Evolutionary conservation across 2,888 invertebrate genomes (phyloP).

Genomic region (Apotomis betuletana): DNA sequence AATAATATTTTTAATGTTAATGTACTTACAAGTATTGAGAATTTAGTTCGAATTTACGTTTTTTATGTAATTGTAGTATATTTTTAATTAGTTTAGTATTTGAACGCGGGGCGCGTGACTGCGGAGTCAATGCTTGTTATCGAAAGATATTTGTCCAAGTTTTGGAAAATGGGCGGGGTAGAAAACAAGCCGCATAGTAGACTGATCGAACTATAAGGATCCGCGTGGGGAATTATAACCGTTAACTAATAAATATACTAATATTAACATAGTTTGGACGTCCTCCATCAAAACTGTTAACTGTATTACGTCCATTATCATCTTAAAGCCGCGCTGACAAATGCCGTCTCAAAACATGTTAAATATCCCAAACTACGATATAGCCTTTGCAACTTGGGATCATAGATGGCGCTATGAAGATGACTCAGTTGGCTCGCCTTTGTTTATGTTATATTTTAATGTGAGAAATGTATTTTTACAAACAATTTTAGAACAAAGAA

Average conservation of each 20-base stretch:
- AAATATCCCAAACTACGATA: no score
- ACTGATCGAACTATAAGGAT: neutral
- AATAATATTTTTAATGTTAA: slow-evolving; percentile 43
- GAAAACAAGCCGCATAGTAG: neutral
- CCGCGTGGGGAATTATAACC: neutral
- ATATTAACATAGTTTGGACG: no score
- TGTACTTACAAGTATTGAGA: slow-evolving; percentile 39
- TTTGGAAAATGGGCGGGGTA: neutral
- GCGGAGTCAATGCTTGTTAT: neutral
- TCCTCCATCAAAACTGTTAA: no score
- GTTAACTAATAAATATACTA: neutral
- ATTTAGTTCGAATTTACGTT: slow-evolving; percentile 23
- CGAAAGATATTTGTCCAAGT: neutral
- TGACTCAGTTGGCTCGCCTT: no score
- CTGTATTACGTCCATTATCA: no score
- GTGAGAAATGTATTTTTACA: no score
- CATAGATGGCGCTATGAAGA: no score
- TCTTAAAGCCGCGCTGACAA: no score
- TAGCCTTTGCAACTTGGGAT: no score
- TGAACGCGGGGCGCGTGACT: slow-evolving; percentile 25
- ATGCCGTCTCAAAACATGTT: no score
- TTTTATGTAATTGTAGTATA: slow-evolving; percentile 40
- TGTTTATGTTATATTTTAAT: no score
- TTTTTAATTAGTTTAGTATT: slow-evolving; percentile 36
- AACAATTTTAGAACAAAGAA: no score